phyloP scores from a whole-genome alignment of 2,888 invertebrate species.

The Pharmacophagus antenor region DNA sequence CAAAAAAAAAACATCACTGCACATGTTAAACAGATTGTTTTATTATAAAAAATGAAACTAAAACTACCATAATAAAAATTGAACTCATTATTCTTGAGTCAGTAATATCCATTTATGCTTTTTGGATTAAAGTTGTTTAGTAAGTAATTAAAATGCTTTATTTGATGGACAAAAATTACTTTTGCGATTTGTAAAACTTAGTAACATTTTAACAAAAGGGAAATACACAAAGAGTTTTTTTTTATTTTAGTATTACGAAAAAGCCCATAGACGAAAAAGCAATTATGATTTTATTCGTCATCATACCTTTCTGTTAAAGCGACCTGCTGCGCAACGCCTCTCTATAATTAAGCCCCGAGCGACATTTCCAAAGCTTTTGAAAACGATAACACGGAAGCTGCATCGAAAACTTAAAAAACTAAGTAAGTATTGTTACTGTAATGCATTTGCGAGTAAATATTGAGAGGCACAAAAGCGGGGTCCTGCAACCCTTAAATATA shows the following conservation, averaged over 20 bases:
- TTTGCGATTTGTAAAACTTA: too few species aligned
- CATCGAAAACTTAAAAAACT: slow-evolving; percentile 76
- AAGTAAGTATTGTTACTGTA: slow-evolving; percentile 77
- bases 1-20: slow-evolving; percentile 39
- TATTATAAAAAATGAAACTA: slow-evolving; percentile 6
- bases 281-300: slow-evolving; percentile 63
- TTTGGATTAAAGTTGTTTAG: too few species aligned
- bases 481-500: slow-evolving; percentile 75
- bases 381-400: slow-evolving; percentile 81
- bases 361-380: slow-evolving; percentile 75
- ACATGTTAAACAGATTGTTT: slow-evolving; percentile 37
- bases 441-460: slow-evolving; percentile 81
- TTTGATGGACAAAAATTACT: too few species aligned
- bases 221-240: slow-evolving; percentile 50
- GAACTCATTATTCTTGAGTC: too few species aligned
- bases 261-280: slow-evolving; percentile 56
- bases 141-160: slow-evolving; percentile 20
- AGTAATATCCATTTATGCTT: too few species aligned
- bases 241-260: slow-evolving; percentile 47
- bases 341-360: slow-evolving; percentile 76
- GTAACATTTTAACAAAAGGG: slow-evolving; percentile 47
- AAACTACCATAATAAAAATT: too few species aligned
- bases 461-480: slow-evolving; percentile 72
- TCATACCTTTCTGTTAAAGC: slow-evolving; percentile 57
- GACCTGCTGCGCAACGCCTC: slow-evolving; percentile 73